A percentile compares a stretch with the other conserved stretches of the same genome.
These are phyloP conservation scores for Rhagophthalmus giganteus DNA, from an alignment of 2,888 invertebrate species.

Conservation along the genomic window DNA sequence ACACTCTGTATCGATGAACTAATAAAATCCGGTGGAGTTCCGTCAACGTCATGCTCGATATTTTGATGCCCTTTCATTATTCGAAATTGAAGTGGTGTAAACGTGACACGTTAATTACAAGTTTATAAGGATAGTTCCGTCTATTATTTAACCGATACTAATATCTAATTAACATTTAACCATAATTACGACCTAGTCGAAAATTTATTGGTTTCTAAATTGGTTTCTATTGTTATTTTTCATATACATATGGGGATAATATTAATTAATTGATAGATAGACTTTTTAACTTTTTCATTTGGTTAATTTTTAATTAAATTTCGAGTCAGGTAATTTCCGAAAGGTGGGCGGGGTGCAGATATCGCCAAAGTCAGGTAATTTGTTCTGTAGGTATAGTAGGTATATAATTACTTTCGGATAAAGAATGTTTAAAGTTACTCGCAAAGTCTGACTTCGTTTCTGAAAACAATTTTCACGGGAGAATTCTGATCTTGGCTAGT, in stretches of 20 bases:
- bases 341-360: too few relatives aligned
- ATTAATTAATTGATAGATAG: slow-evolving; percentile 1
- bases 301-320: slow-evolving; percentile 21
- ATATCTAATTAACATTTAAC: slow-evolving; percentile 41
- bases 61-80: slow-evolving; percentile 41
- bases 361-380: slow-evolving; percentile 15
- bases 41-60: slow-evolving; percentile 37
- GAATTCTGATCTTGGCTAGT: slow-evolving; percentile 19
- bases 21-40: slow-evolving; percentile 40
- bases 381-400: slow-evolving; percentile 8
- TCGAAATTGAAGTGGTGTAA: slow-evolving; percentile 38
- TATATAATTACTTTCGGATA: slow-evolving; percentile 17
- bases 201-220: too few relatives aligned
- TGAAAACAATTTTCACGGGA: slow-evolving; percentile 13
- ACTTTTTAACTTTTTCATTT: slow-evolving; percentile 5
- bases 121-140: too few relatives aligned
- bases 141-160: too few relatives aligned
- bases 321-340: slow-evolving; percentile 14
- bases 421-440: slow-evolving; percentile 12
- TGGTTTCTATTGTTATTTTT: too few relatives aligned
- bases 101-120: too few relatives aligned
- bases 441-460: slow-evolving; percentile 19
- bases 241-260: too few relatives aligned
- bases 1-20: slow-evolving; percentile 38
- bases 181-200: too few relatives aligned